Evolutionary conservation across 2,888 invertebrate genomes (phyloP).

Genomic region (Euphydryas editha): DNA sequence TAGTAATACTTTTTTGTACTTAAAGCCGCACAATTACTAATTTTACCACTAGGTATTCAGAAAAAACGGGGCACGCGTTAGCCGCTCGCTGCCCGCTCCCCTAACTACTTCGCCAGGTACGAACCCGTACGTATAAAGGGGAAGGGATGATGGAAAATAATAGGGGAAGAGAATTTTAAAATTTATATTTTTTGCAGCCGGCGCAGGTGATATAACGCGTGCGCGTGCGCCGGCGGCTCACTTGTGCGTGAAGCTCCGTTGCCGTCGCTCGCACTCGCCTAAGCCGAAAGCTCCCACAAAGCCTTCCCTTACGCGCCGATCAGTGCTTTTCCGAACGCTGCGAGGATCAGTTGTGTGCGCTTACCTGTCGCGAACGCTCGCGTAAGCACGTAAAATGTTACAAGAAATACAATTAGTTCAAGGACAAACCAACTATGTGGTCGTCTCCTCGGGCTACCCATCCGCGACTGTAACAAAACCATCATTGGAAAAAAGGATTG

Average conservation of each 20-base stretch:
- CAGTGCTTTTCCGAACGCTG: slow-evolving; percentile 69
- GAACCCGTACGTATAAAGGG: slow-evolving; percentile 77
- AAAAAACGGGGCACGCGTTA: slow-evolving; percentile 79
- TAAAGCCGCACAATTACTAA: slow-evolving; percentile 49
- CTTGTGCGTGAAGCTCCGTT: slow-evolving; percentile 76
- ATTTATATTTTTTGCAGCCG: slow-evolving; percentile 84
- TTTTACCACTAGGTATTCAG: slow-evolving; percentile 59
- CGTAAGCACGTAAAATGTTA: slow-evolving; percentile 76
- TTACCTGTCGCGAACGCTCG: slow-evolving; percentile 51
- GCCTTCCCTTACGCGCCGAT: slow-evolving; percentile 48
- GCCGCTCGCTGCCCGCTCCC: slow-evolving; percentile 58
- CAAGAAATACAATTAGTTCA: slow-evolving; percentile 82
- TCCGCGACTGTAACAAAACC: slow-evolving; percentile 76
- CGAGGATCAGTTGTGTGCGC: slow-evolving; percentile 67
- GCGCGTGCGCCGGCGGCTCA: slow-evolving; percentile 81
- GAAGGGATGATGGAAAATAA: slow-evolving; percentile 84
- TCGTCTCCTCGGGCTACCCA: slow-evolving; percentile 82
- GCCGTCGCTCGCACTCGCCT: slow-evolving; percentile 66
- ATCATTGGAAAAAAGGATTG: slow-evolving; percentile 77
- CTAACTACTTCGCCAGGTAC: slow-evolving; percentile 75
- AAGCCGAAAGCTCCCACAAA: slow-evolving; percentile 55
- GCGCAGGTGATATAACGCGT: slow-evolving; percentile 83
- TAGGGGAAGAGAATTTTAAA: slow-evolving; percentile 83
- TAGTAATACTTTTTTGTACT: slow-evolving; percentile 14
- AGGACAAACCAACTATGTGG: slow-evolving; percentile 85